Evolutionary conservation across 2,113 vertebrate genomes (phyloP).

Genomic region (Isurus oxyrinchus): DNA sequence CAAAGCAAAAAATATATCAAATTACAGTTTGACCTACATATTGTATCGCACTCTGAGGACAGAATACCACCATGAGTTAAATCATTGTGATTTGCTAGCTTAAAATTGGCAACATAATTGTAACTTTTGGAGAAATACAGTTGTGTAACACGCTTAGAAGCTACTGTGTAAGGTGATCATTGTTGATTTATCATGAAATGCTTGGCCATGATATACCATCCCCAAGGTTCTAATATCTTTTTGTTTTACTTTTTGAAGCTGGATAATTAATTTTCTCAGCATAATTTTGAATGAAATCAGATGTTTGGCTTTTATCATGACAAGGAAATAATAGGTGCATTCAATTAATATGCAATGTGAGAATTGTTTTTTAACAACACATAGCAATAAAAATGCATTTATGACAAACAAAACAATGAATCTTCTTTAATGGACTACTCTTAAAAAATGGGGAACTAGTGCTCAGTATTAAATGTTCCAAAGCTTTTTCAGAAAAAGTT

Average conservation of each 20-base stretch:
- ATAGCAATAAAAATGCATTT: background rate
- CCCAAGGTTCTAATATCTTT: background rate
- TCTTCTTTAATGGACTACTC: background rate
- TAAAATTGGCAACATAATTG: background rate
- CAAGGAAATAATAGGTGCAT: background rate
- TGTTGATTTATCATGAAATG: background rate
- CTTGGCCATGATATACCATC: background rate
- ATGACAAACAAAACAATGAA: background rate
- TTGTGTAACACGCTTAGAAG: background rate
- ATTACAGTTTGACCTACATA: background rate
- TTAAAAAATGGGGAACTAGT: background rate
- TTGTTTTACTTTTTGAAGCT: background rate
- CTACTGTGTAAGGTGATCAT: background rate
- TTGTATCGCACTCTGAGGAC: background rate
- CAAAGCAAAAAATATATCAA: background rate
- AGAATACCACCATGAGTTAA: background rate
- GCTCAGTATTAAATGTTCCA: background rate
- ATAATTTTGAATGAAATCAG: conserved; percentile 20
- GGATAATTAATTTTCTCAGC: background rate
- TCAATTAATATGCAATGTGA: background rate
- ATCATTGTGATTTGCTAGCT: background rate
- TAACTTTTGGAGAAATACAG: background rate
- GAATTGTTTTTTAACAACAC: background rate
- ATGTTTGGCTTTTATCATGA: background rate
- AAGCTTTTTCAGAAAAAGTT: background rate